Evolutionary conservation across 2,113 vertebrate genomes (phyloP).

Genomic region (Platycercus adscitus): DNA sequence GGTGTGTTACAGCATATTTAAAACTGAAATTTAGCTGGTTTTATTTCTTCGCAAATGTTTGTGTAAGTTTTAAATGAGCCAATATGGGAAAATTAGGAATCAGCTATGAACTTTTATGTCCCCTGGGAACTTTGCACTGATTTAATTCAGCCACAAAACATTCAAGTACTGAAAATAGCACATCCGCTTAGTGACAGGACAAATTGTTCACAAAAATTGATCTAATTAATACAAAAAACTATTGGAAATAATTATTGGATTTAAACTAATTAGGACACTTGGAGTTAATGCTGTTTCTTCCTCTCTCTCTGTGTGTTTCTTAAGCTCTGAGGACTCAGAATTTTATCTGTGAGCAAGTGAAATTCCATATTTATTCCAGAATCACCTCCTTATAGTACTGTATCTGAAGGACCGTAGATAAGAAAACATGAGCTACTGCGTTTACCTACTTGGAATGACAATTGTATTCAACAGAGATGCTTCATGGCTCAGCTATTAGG

Average conservation of each 20-base stretch:
- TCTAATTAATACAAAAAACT: not conserved
- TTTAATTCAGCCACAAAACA: conserved; percentile 14
- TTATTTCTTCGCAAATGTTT: not conserved
- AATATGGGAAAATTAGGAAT: not conserved
- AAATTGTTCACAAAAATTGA: conserved; percentile 1
- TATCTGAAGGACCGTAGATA: not conserved
- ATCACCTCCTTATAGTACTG: not conserved
- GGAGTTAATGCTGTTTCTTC: not conserved
- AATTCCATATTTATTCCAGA: not conserved
- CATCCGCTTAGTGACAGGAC: not conserved
- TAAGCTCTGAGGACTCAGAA: not conserved
- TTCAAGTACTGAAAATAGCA: not conserved
- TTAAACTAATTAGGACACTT: conserved; percentile 3
- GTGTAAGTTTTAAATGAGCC: not conserved
- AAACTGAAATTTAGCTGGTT: not conserved
- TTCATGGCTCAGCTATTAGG: not conserved
- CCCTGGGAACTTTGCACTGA: not conserved
- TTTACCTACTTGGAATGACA: not conserved
- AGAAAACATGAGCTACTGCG: not conserved
- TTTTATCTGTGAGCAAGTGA: not conserved
- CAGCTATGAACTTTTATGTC: not conserved
- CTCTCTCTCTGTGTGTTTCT: not conserved
- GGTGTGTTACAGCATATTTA: not conserved
- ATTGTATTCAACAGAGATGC: not conserved
- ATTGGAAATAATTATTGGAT: not conserved